Base-by-base conservation (phyloP, 2,888 invertebrate species). In the Suillia variegata region DNA sequence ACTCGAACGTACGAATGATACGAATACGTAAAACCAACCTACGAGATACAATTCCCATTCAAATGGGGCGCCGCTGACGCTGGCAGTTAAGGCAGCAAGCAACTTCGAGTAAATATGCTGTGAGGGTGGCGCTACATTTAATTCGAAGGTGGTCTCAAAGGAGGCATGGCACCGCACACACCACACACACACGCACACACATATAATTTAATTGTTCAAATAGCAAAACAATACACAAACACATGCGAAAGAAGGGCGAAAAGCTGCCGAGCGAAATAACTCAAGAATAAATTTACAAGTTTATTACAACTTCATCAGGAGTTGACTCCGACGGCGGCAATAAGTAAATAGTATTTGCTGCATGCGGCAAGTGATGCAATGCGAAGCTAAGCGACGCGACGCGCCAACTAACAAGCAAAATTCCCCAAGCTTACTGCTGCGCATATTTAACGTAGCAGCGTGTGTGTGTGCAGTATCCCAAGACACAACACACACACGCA, bases 281-380 rank as follows among this genome's bases (percentile, higher is more conserved):
- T 6, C 5, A 20, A 18, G 59, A 55, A 59, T 56, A 57, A 61
- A 61, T 61, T 61, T 54, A 47, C 61, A 57, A 61, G 54, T 58
- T 61, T 58, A 54, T 54, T 54, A 54, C 52, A 31, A 59, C 24
- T 48, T 59, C 50, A 55, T 54, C 47, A 51, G 18, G 24, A 42
- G 22, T 18, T 45, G 18, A 13, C 45, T 4, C 5, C 20, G n/a
- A 4, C n/a, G 3, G n/a, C 13, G 38, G 38, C 38, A 13, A 38
- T 4, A 38, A 4, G 6, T n/a, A 38, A 38, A 38, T 38, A n/a
- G 12, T 38, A n/a, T n/a, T 38, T 38, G n/a, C n/a, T n/a, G n/a
- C n/a, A n/a, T n/a, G n/a, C n/a, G n/a, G n/a, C n/a, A n/a, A n/a
- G n/a, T n/a, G n/a, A n/a, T n/a, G n/a, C n/a, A n/a, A n/a, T n/a